Conservation (phyloP, 53 echinoderm and acorn worm genomes). For the Henricia sp. region DNA sequence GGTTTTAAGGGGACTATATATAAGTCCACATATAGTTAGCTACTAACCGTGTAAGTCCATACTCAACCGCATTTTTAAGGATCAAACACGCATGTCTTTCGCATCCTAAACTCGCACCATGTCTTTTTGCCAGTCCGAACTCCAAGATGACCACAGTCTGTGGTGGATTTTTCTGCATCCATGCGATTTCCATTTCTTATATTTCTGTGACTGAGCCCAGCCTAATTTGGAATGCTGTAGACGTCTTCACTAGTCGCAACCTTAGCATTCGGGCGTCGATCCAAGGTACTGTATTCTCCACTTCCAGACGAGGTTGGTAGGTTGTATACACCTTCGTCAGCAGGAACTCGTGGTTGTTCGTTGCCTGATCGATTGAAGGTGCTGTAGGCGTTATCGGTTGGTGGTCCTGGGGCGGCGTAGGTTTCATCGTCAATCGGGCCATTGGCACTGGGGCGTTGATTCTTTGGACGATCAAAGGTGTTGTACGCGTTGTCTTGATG, state of each 20-base stretch:
- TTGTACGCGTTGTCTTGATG: conserved; percentile 13
- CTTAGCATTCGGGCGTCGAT: neutral
- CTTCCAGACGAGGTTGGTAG: neutral
- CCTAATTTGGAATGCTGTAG: neutral
- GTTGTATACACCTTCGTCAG: conserved; percentile 8
- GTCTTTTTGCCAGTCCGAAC: too few species aligned
- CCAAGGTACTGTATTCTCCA: neutral
- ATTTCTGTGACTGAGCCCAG: too few species aligned
- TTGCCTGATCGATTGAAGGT: conserved; percentile 10
- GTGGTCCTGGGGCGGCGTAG: neutral
- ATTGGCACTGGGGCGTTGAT: neutral
- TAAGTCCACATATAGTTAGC: too few species aligned
- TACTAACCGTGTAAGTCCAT: too few species aligned
- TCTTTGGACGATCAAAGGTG: conserved; percentile 4
- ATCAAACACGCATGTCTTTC: too few species aligned
- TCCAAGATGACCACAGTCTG: too few species aligned
- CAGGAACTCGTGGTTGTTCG: neutral
- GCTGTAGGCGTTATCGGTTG: neutral
- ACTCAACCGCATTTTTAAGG: too few species aligned
- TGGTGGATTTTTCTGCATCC: too few species aligned
- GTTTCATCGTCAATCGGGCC: neutral
- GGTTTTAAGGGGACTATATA: too few species aligned
- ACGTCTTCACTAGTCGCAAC: neutral
- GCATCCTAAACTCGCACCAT: too few species aligned
- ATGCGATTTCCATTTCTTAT: too few species aligned